A percentile compares a stretch with the other conserved stretches of the same genome.
phyloP scores from a whole-genome alignment of 2,113 vertebrate genomes.

The Sus scrofa region DNA sequence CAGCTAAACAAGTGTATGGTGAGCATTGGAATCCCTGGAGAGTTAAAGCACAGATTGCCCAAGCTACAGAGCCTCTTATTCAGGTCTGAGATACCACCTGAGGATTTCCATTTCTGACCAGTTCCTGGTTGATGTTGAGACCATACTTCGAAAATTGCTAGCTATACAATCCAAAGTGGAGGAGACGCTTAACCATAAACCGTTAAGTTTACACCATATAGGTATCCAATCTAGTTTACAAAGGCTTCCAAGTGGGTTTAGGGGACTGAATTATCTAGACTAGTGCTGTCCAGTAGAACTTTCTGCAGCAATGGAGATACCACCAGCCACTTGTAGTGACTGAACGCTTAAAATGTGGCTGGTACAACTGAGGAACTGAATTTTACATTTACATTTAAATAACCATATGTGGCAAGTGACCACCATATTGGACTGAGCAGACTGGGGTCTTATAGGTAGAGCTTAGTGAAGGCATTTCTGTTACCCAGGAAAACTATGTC shows the following conservation, averaged over 20 bases:
- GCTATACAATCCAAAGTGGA: neutral
- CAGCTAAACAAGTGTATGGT: no score
- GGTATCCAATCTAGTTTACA: neutral
- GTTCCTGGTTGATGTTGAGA: neutral
- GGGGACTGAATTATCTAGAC: neutral
- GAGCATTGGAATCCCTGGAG: neutral
- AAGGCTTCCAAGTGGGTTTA: neutral
- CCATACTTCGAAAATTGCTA: neutral
- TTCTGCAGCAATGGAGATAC: neutral
- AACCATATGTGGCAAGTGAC: neutral
- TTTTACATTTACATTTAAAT: constrained; percentile 31
- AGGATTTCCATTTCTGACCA: neutral
- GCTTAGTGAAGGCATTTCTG: neutral
- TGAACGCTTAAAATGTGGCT: neutral
- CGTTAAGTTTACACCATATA: neutral
- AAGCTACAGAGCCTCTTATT: neutral
- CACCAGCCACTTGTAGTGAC: neutral
- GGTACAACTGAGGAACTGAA: neutral
- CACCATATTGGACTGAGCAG: neutral
- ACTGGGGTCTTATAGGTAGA: neutral
- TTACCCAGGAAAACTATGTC: neutral
- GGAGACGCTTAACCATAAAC: neutral
- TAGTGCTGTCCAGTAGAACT: neutral
- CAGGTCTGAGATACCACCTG: neutral
- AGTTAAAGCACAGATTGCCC: neutral